Evolutionary conservation across 2,888 invertebrate species (phyloP).

Genomic region (Phyllotreta cruciferae): DNA sequence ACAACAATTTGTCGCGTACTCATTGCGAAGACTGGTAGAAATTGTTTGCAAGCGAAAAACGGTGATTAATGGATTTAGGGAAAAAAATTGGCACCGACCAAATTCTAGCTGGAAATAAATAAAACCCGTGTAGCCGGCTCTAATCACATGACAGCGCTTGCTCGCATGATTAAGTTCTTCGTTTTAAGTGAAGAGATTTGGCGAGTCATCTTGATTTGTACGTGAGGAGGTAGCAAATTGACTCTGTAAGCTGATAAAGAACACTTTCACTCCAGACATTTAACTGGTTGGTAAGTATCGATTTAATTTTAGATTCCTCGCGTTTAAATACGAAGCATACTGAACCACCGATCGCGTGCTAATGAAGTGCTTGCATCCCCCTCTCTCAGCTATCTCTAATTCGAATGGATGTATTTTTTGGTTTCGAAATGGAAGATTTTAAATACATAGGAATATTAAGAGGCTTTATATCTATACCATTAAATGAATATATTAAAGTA

Average conservation of each 20-base stretch:
- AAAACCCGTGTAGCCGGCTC: constrained; percentile 9
- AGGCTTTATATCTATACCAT: no score
- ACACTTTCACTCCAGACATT: neutral
- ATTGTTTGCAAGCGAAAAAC: constrained; percentile 26
- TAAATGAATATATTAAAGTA: no score
- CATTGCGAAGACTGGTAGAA: constrained; percentile 27
- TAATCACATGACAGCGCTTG: constrained; percentile 8
- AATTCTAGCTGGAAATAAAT: constrained; percentile 5
- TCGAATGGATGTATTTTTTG: no score
- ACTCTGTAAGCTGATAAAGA: constrained; percentile 3
- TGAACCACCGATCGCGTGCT: no score
- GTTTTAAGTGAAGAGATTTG: constrained; percentile 38
- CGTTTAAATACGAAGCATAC: no score
- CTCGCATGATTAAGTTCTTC: constrained; percentile 36
- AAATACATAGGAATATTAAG: no score
- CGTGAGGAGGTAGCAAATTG: constrained; percentile 12
- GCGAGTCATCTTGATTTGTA: constrained; percentile 32
- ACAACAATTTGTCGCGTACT: constrained; percentile 37
- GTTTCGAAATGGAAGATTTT: no score
- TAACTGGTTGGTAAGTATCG: no score
- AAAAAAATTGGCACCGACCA: constrained; percentile 9
- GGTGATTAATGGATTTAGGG: constrained; percentile 26
- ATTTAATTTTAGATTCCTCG: no score
- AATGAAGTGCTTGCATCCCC: no score
- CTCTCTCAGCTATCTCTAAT: no score